Conservation (phyloP, 2,888 invertebrate genomes). For the Hirtodrosophila duncani region DNA sequence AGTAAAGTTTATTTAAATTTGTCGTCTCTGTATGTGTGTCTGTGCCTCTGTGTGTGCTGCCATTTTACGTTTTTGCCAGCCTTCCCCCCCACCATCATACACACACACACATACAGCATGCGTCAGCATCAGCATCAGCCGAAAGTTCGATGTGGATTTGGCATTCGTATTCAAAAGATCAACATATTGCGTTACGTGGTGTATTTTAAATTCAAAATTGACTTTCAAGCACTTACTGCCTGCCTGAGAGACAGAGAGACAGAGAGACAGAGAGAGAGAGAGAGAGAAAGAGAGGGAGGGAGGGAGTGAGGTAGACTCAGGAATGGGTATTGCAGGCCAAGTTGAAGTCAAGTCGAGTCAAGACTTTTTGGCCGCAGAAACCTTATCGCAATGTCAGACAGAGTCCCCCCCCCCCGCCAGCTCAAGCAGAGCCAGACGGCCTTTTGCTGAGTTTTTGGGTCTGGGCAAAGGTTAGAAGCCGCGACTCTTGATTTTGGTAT, state of each 20-base stretch:
- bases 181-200: conserved; percentile 70
- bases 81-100: not conserved
- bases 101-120: conserved; percentile 2
- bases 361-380: too few relatives aligned
- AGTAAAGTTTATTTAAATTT: conserved; percentile 71
- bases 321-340: too few relatives aligned
- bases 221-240: conserved; percentile 68
- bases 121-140: conserved; percentile 16
- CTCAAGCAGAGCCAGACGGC: too few relatives aligned
- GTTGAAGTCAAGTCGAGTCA: too few relatives aligned
- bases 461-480: too few relatives aligned
- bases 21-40: conserved; percentile 35
- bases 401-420: too few relatives aligned
- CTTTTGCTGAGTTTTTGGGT: too few relatives aligned
- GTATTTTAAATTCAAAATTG: conserved; percentile 71
- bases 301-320: not conserved
- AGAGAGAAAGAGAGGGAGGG: not conserved
- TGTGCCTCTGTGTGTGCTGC: conserved; percentile 28
- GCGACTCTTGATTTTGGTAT: too few relatives aligned
- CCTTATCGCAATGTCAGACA: too few relatives aligned
- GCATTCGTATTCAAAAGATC: conserved; percentile 72
- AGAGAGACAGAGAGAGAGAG: not conserved
- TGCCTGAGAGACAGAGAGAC: conserved; percentile 4
- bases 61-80: conserved; percentile 41
- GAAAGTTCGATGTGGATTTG: conserved; percentile 15